Base-by-base conservation (phyloP, 1,140 invertebrate species). In the Episyrphus balteatus region DNA sequence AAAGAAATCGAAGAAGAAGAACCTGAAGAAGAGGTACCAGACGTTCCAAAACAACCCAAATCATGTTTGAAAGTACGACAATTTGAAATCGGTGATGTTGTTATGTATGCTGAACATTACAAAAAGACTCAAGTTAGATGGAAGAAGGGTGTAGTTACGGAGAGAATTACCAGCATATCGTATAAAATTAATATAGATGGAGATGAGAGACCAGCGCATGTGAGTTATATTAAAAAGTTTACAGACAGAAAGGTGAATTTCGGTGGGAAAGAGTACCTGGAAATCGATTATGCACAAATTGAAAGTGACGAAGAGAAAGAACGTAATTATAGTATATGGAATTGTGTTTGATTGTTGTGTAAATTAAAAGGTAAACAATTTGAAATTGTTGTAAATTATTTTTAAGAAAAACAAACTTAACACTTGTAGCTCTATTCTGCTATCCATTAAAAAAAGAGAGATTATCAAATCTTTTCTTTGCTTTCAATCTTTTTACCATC, bases 311-410 rank as follows among this genome's bases (percentile, higher is more conserved):
- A 66, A 53, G 54, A 58, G 44, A 54, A 54, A 19, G 58, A 60
- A 41, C 62, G 59, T 44, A 58, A 55, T 42, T 66, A 66, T 44
- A 66, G 63, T 55, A 66, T 66, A 59, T 66, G 63, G 63, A 66
- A 64, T 52, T 62, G 64, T 56, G 63, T 64, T 26, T 54, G 36
- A 51, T 30, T 30, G 33, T 15, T 45, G 14, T 10, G 15, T 8
- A 39, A 39, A 13, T 39, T 34, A 8, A 34, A 12, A 37, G 13
- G 15, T n/a, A 13, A 37, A 37, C 13, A 34, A 34, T 34, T 34
- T 34, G n/a, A n/a, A n/a, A n/a, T n/a, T n/a, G n/a, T n/a, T n/a
- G n/a, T n/a, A n/a, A n/a, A n/a, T n/a, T n/a, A n/a, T n/a, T n/a
- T n/a, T n/a, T n/a, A n/a, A n/a, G n/a, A n/a, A n/a, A n/a, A n/a